phyloP scores from a whole-genome alignment of 1,140 invertebrate species.

The Schmidtea mediterranea region DNA sequence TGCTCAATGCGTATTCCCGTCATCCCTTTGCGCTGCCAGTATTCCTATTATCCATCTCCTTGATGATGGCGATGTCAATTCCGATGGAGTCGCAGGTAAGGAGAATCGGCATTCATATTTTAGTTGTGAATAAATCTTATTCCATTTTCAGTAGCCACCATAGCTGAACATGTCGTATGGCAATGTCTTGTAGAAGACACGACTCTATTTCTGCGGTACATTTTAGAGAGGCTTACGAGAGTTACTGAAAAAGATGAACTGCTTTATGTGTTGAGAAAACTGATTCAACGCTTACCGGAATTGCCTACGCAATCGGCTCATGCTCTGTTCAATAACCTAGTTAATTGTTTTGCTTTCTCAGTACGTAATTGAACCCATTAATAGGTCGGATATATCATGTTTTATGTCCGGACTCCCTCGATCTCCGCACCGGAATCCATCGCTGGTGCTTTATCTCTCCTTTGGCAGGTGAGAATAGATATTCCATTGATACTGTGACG shows the following conservation, averaged over 20 bases:
- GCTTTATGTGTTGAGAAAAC: slow-evolving; percentile 61
- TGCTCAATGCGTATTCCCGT: slow-evolving; percentile 78
- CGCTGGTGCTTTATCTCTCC: slow-evolving; percentile 61
- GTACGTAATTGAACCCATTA: slow-evolving; percentile 8
- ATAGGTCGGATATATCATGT: slow-evolving; percentile 83
- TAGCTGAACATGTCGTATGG: slow-evolving; percentile 52
- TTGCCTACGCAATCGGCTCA: slow-evolving; percentile 88
- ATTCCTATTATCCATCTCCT: slow-evolving; percentile 71
- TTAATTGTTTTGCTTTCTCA: slow-evolving; percentile 11
- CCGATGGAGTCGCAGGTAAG: slow-evolving; percentile 45
- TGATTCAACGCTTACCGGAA: slow-evolving; percentile 67
- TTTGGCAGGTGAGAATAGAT: slow-evolving; percentile 61
- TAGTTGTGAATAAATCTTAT: not conserved
- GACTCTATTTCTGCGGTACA: slow-evolving; percentile 70
- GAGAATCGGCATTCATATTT: not conserved
- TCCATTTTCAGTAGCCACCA: slow-evolving; percentile 32
- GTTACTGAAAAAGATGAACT: slow-evolving; percentile 33
- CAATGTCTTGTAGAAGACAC: slow-evolving; percentile 88
- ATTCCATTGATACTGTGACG: too few species aligned
- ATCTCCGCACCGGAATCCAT: slow-evolving; percentile 73
- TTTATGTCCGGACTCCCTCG: slow-evolving; percentile 74
- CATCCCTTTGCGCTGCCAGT: slow-evolving; percentile 70
- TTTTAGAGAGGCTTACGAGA: slow-evolving; percentile 64
- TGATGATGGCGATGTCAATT: slow-evolving; percentile 74
- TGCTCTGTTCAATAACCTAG: slow-evolving; percentile 92